Evolutionary conservation across 2,888 invertebrate species (phyloP).

Genomic region (Nomada lathburiana): DNA sequence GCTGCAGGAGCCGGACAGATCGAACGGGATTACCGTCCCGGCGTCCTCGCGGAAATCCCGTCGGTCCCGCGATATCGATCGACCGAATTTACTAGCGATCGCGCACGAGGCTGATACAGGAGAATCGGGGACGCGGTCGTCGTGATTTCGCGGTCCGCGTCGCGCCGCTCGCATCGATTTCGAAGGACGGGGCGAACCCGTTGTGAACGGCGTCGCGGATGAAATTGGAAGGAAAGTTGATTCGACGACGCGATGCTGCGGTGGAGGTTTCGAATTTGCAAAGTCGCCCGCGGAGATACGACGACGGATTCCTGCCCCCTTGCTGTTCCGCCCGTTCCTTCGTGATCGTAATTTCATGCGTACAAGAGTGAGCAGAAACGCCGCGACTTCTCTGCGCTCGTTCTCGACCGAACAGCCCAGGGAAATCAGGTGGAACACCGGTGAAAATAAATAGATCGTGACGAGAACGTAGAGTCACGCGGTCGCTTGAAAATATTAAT

Average conservation of each 20-base stretch:
- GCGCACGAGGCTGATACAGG: constrained; percentile 9
- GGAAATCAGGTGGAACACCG: neutral
- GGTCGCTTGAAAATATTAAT: constrained; percentile 2
- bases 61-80: constrained; percentile 20
- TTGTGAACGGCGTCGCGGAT: neutral
- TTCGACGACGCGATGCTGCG: no score
- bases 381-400: neutral
- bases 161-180: constrained; percentile 11
- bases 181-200: neutral
- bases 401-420: neutral
- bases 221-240: constrained; percentile 6
- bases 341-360: no score
- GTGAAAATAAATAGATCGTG: constrained; percentile 30
- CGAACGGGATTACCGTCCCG: neutral
- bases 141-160: constrained; percentile 14
- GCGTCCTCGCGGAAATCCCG: constrained; percentile 2
- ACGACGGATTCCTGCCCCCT: neutral
- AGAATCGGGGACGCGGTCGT: constrained; percentile 24
- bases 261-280: no score
- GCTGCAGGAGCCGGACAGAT: neutral
- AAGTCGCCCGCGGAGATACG: no score
- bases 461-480: constrained; percentile 9
- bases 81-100: constrained; percentile 26
- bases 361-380: no score
- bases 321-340: no score